Evolutionary conservation across 2,113 vertebrate species (phyloP).

Genomic region (Nibea albiflora): DNA sequence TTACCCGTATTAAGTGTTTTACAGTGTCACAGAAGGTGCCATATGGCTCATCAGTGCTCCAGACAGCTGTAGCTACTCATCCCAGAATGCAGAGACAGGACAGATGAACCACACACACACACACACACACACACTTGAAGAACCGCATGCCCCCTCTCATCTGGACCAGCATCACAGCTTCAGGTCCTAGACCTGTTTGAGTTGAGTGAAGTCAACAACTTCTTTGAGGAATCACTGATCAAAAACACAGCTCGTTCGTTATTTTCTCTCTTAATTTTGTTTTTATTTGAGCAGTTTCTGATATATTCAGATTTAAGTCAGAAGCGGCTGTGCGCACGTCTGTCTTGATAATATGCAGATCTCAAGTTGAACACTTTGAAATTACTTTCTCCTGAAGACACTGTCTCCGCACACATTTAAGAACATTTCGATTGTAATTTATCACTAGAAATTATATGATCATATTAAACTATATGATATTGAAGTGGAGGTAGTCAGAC

Average conservation of each 20-base stretch:
- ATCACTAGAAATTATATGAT: not conserved
- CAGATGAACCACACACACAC: slow-evolving; percentile 35
- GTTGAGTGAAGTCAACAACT: not conserved
- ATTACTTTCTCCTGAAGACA: not conserved
- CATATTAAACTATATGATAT: not conserved
- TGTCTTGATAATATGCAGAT: not conserved
- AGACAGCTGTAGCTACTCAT: slow-evolving; percentile 60
- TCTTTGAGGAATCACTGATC: not conserved
- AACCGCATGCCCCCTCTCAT: not conserved
- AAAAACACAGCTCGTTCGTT: not conserved
- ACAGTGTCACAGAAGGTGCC: slow-evolving; percentile 45
- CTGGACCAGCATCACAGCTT: slow-evolving; percentile 3
- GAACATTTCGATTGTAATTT: not conserved
- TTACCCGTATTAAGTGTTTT: not conserved
- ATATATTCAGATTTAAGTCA: not conserved
- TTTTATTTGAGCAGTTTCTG: not conserved
- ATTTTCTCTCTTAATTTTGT: not conserved
- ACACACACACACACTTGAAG: no score
- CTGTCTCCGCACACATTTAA: not conserved
- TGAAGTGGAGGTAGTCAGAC: not conserved
- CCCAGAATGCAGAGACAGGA: slow-evolving; percentile 34
- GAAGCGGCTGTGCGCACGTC: not conserved
- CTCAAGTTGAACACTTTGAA: not conserved
- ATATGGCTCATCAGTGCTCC: slow-evolving; percentile 54
- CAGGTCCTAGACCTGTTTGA: not conserved